A percentile compares a stretch with the other conserved stretches of the same genome.
Conservation (phyloP, 2,113 vertebrate genomes). For the Synchiropus splendidus region DNA sequence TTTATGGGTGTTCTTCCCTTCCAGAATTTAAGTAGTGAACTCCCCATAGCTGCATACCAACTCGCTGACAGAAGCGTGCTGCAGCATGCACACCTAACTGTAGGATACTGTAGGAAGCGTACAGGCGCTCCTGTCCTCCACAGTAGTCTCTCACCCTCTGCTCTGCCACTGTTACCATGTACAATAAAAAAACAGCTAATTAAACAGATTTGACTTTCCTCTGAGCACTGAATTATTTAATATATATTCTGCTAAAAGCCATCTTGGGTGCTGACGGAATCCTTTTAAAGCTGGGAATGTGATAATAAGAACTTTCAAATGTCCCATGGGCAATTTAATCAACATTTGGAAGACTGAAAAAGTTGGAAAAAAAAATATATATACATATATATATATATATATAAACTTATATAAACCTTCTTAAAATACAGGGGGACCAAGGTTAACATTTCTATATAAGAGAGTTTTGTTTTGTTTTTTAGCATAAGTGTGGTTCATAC, state of each 20-base stretch:
- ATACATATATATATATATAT: too few relatives aligned
- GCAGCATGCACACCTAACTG: slow-evolving; percentile 1
- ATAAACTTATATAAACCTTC: too few relatives aligned
- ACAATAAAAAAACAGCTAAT: slow-evolving; percentile 33
- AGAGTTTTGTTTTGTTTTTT: too few relatives aligned
- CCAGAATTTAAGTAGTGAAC: slow-evolving; percentile 6
- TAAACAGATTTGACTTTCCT: slow-evolving; percentile 28
- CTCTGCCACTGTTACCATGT: slow-evolving; percentile 16
- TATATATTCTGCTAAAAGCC: slow-evolving; percentile 46
- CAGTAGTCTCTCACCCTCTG: slow-evolving; percentile 6
- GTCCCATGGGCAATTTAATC: slow-evolving; percentile 16
- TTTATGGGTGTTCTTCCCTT: slow-evolving; percentile 3
- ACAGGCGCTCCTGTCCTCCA: not conserved
- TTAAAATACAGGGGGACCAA: too few relatives aligned
- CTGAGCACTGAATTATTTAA: slow-evolving; percentile 38
- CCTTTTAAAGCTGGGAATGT: slow-evolving; percentile 34
- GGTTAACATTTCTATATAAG: too few relatives aligned
- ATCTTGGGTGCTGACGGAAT: slow-evolving; percentile 39
- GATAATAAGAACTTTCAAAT: slow-evolving; percentile 29
- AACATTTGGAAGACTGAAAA: not conserved
- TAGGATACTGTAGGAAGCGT: too few relatives aligned
- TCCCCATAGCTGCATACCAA: slow-evolving; percentile 23
- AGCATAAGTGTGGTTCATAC: too few relatives aligned
- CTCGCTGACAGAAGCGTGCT: slow-evolving; percentile 16
- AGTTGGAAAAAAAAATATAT: too few relatives aligned